Evolutionary conservation across 2,888 invertebrate genomes (phyloP), one percentile per base, ranked within the genome.

Genomic region (Dorcus hopei): DNA sequence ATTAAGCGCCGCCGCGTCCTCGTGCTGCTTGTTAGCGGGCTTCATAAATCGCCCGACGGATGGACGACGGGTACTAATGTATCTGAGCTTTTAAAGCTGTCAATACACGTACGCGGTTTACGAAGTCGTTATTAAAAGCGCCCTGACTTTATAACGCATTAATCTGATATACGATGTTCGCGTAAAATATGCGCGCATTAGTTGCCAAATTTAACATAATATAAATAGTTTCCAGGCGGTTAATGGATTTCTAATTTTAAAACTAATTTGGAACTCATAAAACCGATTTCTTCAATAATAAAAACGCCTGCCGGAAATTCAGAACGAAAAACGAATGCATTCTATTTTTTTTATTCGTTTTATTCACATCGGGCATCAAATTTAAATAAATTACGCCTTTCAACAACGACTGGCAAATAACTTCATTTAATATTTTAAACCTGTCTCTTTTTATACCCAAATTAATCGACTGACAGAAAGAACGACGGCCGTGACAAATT

Each of bases 1-100:
- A 52, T 57, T 61, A 52, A 61, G 62, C 57, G 61, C 58, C 57
- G 61, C 58, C 60, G 57, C 53, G 59, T 61, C 57, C 61, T 57
- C 62, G 57, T 61, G 62, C 61, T 58, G 58, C 45, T 58, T 57
- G 54, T 61, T 63, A 58, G 59, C 52, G 48, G 58, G 52, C 54
- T 63, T 54, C 61, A 61, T 65, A 63, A 63, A 65, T 65, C 58
- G 54, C 48, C 23, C 38, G 54, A 50, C 39, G 50, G 49, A 58
- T 53, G 49, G 49, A 49, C 45, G 45, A 45, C 45, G 23, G 19
- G 23, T 45, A 16, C 45, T 11, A 11, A 45, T 11, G 45, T 23
- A 16, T 19, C 45, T 19, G 45, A 23, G 14, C 45, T 45, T 45
- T 11, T 45, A 45, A 45, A 45, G 45, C 45, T 45, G 45, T 45